Evolutionary conservation across 2,888 invertebrate species (phyloP), one percentile per base, ranked within the genome.

Genomic region (Odiellus spinosus): DNA sequence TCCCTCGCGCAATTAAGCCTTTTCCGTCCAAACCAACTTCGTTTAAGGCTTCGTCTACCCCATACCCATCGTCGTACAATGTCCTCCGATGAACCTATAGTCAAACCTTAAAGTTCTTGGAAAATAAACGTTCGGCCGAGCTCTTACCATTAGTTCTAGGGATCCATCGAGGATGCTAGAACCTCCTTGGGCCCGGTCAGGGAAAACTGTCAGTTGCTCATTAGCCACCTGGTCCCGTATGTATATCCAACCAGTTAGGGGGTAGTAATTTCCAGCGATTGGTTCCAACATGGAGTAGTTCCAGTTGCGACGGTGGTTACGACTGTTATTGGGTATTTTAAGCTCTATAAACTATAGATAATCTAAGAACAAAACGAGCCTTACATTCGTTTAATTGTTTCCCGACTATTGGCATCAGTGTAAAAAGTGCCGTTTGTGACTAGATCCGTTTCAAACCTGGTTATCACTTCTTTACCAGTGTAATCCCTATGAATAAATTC

Each of bases 331-430:
- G 12, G 14, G n/a, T 4, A n/a, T n/a, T 14, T 14, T 35, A 14
- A 12, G 4, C 35, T 3, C 35, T 35, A 14, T 35, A 35, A 12
- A 35, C 35, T 4, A 35, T 35, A 4, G 35, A 2, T 35, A 35
- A 4, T 35, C 35, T 2, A 35, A 35, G n/a, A 14, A n/a, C 15
- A 47, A 38, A 10, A 15, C 15, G 14, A 21, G 12, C 43, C 51
- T 53, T 47, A 53, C 64, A 54, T 71, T 32, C 93, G 70, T 59
- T 78, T 75, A 19, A 93, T 59, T 64, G 82, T 75, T 64, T 91
- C 85, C n/a, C 95, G 71, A 0, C 93, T 95, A 63, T 95, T 98
- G 0, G 88, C 80, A 63, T 98, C 96, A 0, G 95, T 96, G 61
- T 78, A 88, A 63, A 95, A 95, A 0, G 69, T 70, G 0, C 75